Evolutionary conservation across 2,797 vertebrate genomes (phyloP), one percentile per base, ranked within the genome.

Genomic region (Argya squamiceps): DNA sequence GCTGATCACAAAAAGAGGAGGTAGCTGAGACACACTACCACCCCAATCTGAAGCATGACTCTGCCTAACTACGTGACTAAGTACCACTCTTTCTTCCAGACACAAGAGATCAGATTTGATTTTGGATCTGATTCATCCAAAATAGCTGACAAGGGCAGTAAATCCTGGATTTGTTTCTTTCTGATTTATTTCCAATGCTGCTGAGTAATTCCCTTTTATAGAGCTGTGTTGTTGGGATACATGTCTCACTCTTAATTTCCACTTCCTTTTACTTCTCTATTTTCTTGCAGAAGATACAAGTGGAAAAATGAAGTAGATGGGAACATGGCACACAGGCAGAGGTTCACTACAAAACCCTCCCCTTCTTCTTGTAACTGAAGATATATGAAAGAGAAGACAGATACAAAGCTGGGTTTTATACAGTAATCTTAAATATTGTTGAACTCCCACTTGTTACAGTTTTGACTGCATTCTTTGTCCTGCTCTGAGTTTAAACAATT

Each of bases 181-280:
- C 63, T 80, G 65, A 44, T 88, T 84, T 65, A 75, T 76, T 95
- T 78, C 86, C 37, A 87, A 20, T 76, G 92, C 63, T 95, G 70
- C 82, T 64, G 80, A 79, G 63, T 89, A 92, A 92, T 95, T 96
- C 68, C 95, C 92, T 97, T 97, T 96, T 95, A 97, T 94, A 96
- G 95, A 94, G 32, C 64, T 89, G 29, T 64, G 60, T 60, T 47
- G 22, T 44, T 78, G 60, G 89, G 47, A 58, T 84, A 58, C 6
- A 24, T 2, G 21, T 62, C 58, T 87, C 59, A 47, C 20, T 92
- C 56, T 52, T 73, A 27, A 84, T 74, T 93, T 81, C 84, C 47
- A 65, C 46, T 78, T 93, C 55, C 85, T 87, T 74, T 81, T 70
- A n/a, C 37, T 94, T 91, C 60, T 76, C 43, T 88, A 6, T 55